A percentile compares a stretch with the other conserved stretches of the same genome.
Conservation (phyloP, 1,140 invertebrate genomes). For the Neodiprion lecontei region DNA sequence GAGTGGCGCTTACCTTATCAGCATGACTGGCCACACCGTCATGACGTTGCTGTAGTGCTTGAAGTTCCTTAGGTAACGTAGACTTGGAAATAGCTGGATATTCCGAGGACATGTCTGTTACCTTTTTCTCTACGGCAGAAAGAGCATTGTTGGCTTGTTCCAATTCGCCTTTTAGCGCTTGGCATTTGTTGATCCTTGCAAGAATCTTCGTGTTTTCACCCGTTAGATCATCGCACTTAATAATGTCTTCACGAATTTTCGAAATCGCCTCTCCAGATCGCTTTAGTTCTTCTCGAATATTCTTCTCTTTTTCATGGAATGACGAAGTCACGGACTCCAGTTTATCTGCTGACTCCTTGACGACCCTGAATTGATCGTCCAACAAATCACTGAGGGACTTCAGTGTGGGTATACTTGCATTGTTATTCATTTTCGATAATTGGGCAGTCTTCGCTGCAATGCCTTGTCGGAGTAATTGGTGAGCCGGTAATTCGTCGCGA, state of each 20-base stretch:
- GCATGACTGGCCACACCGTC: constrained; percentile 76
- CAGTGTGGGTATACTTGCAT: constrained; percentile 73
- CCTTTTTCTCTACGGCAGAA: constrained; percentile 67
- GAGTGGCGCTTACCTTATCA: constrained; percentile 81
- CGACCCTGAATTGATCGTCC: constrained; percentile 79
- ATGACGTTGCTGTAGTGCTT: constrained; percentile 78
- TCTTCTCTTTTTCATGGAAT: constrained; percentile 77
- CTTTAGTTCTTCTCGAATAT: constrained; percentile 76
- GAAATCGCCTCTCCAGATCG: constrained; percentile 71
- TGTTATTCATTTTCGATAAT: constrained; percentile 80
- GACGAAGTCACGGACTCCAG: constrained; percentile 75
- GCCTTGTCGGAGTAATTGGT: constrained; percentile 77
- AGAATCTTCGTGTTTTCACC: constrained; percentile 87
- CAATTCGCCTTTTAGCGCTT: constrained; percentile 74
- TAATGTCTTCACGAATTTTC: constrained; percentile 82
- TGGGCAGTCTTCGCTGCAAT: constrained; percentile 83
- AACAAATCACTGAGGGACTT: constrained; percentile 73
- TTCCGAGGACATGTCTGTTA: constrained; percentile 67
- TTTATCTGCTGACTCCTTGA: constrained; percentile 76
- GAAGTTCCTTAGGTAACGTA: constrained; percentile 79
- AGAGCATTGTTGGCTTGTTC: constrained; percentile 62
- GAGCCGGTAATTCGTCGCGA: constrained; percentile 82
- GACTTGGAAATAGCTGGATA: constrained; percentile 83
- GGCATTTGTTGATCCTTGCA: constrained; percentile 76
- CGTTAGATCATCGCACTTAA: constrained; percentile 90